These are phyloP conservation scores for Dromius quadrimaculatus DNA, from an alignment of 2,888 invertebrate genomes.

Conservation along the genomic window DNA sequence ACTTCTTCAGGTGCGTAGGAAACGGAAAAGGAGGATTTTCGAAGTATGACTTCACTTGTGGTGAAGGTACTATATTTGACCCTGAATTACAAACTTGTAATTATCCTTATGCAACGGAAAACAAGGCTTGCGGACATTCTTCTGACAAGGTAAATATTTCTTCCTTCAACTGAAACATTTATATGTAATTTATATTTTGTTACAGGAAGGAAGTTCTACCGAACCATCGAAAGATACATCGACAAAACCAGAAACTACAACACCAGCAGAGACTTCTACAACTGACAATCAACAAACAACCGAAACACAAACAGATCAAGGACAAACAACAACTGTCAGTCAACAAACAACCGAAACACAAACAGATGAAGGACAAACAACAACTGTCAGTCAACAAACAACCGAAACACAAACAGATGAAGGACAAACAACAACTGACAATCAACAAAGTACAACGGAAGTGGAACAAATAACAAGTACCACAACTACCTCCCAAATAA, in stretches of 20 bases:
- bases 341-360: background rate
- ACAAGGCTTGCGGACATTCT: constrained; percentile 64
- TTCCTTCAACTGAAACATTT: background rate
- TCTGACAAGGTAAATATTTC: constrained; percentile 33
- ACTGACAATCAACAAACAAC: constrained; percentile 39
- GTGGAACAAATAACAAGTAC: constrained; percentile 21
- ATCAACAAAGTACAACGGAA: constrained; percentile 28
- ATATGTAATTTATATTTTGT: constrained; percentile 34
- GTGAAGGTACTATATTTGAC: constrained; percentile 80
- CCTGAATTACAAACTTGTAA: constrained; percentile 75
- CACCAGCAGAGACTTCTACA: constrained; percentile 32
- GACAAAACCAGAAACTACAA: constrained; percentile 53
- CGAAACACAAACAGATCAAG: constrained; percentile 23
- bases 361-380: background rate
- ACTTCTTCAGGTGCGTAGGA: constrained; percentile 71
- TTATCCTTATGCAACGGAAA: constrained; percentile 73
- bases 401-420: constrained; percentile 7
- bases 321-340: constrained; percentile 19
- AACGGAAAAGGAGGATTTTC: constrained; percentile 72
- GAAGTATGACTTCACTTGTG: constrained; percentile 75
- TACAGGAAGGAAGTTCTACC: constrained; percentile 53
- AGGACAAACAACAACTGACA: constrained; percentile 47
- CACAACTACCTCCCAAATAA: constrained; percentile 40
- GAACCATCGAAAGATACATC: constrained; percentile 56
- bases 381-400: background rate